Evolutionary conservation across 2,113 vertebrate genomes (phyloP), one percentile per base, ranked within the genome.

Genomic region (Rhizomys pruinosus): DNA sequence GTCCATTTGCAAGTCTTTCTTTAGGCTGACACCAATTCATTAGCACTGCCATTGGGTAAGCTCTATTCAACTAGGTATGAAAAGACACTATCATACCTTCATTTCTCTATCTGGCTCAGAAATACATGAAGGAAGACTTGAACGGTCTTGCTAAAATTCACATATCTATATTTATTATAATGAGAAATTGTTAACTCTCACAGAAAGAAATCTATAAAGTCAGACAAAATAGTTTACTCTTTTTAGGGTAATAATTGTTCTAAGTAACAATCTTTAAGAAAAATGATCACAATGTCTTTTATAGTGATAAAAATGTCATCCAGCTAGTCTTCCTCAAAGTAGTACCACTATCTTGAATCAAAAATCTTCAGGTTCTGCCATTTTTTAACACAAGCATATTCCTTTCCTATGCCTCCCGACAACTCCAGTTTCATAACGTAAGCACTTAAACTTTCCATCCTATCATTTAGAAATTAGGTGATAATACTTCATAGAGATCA

Each of bases 221-320:
- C 64, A 37, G 34, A 37, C 19, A 85, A 44, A 88, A 90, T 78
- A 85, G 19, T 34, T 90, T 73, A 61, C 77, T 88, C 47, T 57
- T 92, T 55, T 81, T 81, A 47, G 82, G 63, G 59, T 57, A 92
- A 81, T 42, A 73, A 9, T 52, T 95, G 95, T 71, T 29, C 44
- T 81, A 63, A 78, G 0, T 84, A 52, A 52, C 22, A 52, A 59
- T 16, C 34, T 84, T 84, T 32, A 39, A 7, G 11, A 42, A 84
- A 69, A 34, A 34, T n/a, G 29, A 68, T n/a, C 20, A 2, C 81
- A n/a, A n/a, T 25, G 2, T 17, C 34, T 55, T 55, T 55, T 6
- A n/a, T 55, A 23, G n/a, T 55, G 69, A 68, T 25, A 37, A n/a
- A 69, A 27, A 55, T 55, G 34, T 55, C 68, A 52, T 55, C 69